Conservation (phyloP, 2,113 vertebrate genomes). For the Suncus etruscus region DNA sequence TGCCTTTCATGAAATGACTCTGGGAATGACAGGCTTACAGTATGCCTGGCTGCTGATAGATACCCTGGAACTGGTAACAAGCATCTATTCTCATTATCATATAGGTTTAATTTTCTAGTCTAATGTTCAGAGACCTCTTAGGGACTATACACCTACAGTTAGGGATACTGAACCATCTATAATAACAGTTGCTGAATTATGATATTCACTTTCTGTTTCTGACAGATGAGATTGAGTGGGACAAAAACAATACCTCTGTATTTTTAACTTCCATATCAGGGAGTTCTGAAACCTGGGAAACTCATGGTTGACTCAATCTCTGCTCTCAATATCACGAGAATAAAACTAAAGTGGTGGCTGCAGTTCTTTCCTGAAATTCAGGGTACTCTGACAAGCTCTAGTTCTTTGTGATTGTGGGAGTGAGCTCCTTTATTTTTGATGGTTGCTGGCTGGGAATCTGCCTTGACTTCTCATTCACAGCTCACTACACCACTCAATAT, state of each 20-base stretch:
- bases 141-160: neutral
- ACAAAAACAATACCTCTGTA: neutral
- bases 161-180: neutral
- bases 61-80: neutral
- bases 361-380: neutral
- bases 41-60: neutral
- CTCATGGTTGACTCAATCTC: neutral
- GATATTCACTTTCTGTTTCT: neutral
- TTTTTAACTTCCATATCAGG: neutral
- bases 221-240: neutral
- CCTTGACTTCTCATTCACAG: neutral
- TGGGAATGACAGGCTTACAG: neutral
- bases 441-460: neutral
- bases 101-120: slow-evolving; percentile 15
- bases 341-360: neutral
- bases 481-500: neutral
- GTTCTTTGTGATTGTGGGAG: neutral
- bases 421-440: neutral
- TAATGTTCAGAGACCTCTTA: neutral
- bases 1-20: neutral
- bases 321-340: too few relatives aligned
- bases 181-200: neutral
- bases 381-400: neutral
- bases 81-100: neutral
- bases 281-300: neutral